Evolutionary conservation across 2,113 vertebrate genomes (phyloP), one percentile per base, ranked within the genome.

Genomic region (Amphiprion ocellaris): DNA sequence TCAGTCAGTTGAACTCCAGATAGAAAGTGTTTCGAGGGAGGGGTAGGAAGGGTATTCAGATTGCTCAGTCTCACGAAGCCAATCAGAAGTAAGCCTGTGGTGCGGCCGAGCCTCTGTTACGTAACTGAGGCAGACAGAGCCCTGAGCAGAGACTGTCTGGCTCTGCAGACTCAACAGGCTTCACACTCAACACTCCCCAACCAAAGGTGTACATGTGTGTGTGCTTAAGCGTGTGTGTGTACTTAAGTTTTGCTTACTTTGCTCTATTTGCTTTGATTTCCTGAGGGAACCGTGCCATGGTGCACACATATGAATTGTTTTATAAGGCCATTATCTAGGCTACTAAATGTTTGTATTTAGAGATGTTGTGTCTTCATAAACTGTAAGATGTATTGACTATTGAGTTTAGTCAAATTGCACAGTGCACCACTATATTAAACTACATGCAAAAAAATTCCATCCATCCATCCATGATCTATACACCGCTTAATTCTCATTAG

Each of bases 41-140:
- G 76, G 33, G 33, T 1, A 7, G 58, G 76, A 33, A 67, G 82
- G 63, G 9, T 64, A 87, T 91, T 86, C 50, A 91, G 91, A 91
- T 91, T 15, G 63, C 47, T 10, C 3, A 41, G 17, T 33, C 58
- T 47, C 33, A 23, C 12, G 4, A 6, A 85, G 72, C 88, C 87
- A 93, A 87, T 90, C 73, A 86, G 80, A 79, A 46, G 8, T 24
- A 2, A 69, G 67, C 76, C 5, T 80, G 69, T 33, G 56, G 63
- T 44, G 63, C 21, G 47, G 76, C 66, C 64, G 24, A 62, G 58
- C 33, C 47, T 61, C 54, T 47, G 78, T 94, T 94, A 65, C 86
- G 81, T 92, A 95, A 94, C 67, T 7, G 26, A 64, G 67, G 64
- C 64, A 89, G 88, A 92, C 84, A 58, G 82, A 79, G 81, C 59